Conservation (phyloP, 2,888 invertebrate genomes). For the Xestia rhomboidea region DNA sequence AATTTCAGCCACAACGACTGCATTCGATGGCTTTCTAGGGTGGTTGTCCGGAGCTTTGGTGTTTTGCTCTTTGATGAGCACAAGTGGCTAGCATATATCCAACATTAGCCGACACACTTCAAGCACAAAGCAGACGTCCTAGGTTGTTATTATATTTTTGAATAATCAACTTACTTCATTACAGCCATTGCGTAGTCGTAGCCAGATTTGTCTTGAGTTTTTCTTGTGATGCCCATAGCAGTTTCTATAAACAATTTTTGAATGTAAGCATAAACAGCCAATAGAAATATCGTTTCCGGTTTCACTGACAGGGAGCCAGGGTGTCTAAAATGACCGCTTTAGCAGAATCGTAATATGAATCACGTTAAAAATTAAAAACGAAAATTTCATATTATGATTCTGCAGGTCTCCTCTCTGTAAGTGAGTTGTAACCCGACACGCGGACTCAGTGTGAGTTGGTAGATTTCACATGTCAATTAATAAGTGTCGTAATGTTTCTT, state of each 20-base stretch:
- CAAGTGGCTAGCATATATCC: neutral
- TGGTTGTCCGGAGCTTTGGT: too few species aligned
- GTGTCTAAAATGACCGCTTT: too few species aligned
- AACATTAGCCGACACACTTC: too few species aligned
- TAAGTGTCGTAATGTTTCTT: neutral
- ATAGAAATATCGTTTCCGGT: neutral
- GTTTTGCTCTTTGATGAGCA: neutral
- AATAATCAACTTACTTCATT: constrained; percentile 90
- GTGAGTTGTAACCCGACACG: neutral
- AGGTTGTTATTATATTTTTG: neutral
- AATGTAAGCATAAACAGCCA: neutral
- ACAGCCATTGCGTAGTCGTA: constrained; percentile 96
- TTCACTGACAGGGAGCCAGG: neutral
- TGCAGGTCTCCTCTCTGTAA: neutral
- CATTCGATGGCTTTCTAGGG: neutral
- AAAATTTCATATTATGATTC: too few species aligned
- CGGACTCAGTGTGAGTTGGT: neutral
- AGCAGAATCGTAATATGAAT: too few species aligned
- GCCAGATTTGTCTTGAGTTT: constrained; percentile 93
- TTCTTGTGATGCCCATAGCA: constrained; percentile 95
- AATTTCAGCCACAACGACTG: neutral
- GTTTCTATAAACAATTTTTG: constrained; percentile 92
- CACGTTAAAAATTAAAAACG: too few species aligned
- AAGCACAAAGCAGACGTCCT: too few species aligned
- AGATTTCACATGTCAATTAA: neutral